Evolutionary conservation across 2,797 vertebrate species (phyloP).

Genomic region (Macropus fuliginosus): DNA sequence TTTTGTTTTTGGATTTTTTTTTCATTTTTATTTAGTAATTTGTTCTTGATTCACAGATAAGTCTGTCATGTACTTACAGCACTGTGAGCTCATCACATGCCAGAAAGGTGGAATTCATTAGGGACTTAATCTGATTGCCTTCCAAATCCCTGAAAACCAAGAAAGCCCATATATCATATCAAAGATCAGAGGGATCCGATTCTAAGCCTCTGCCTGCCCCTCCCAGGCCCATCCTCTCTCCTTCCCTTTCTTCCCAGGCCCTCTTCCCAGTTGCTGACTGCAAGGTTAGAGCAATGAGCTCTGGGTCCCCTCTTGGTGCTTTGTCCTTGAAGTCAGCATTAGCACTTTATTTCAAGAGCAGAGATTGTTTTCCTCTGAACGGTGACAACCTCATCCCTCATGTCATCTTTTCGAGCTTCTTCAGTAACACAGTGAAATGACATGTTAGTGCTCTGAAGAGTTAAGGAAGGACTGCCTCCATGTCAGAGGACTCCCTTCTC

Average conservation of each 20-base stretch:
- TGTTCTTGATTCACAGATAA: slow-evolving; percentile 30
- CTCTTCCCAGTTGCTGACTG: background rate
- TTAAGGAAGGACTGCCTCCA: background rate
- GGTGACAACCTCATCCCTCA: background rate
- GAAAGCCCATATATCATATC: background rate
- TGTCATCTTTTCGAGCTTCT: background rate
- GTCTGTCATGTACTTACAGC: slow-evolving; percentile 80
- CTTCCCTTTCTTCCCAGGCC: background rate
- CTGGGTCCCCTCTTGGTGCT: background rate
- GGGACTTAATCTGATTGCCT: slow-evolving; percentile 78
- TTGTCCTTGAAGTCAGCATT: slow-evolving; percentile 12
- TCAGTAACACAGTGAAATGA: background rate
- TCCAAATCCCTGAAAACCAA: slow-evolving; percentile 82
- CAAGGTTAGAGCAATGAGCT: background rate
- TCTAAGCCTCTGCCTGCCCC: background rate
- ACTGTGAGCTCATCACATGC: slow-evolving; percentile 79
- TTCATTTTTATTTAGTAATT: slow-evolving; percentile 14
- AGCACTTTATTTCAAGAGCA: background rate
- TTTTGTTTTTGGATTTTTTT: background rate
- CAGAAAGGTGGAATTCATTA: slow-evolving; percentile 81
- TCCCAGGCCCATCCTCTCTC: background rate
- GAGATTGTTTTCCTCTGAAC: background rate
- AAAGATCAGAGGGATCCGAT: background rate
- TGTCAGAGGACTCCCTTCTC: background rate
- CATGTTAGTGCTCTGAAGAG: background rate